Evolutionary conservation across 1,140 invertebrate species (phyloP), one percentile per base, ranked within the genome.

Genomic region (Philopotamus ludificatus): DNA sequence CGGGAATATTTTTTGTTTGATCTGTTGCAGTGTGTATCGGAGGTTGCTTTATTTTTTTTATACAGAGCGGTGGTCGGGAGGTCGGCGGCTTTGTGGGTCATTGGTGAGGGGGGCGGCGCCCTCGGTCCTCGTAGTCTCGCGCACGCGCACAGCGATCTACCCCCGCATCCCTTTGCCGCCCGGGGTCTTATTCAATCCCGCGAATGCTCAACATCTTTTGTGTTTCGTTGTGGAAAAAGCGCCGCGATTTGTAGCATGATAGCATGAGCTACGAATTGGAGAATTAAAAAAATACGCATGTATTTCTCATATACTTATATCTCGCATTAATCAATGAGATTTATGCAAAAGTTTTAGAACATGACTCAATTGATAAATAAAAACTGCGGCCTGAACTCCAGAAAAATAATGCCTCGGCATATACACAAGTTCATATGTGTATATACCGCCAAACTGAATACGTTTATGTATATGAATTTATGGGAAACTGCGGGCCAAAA

Each of bases 11-110:
- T n/a, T n/a, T n/a, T n/a, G n/a, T n/a, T n/a, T n/a, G n/a, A n/a
- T n/a, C n/a, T n/a, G n/a, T n/a, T n/a, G n/a, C n/a, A n/a, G n/a
- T n/a, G n/a, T n/a, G n/a, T n/a, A n/a, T n/a, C n/a, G n/a, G n/a
- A n/a, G n/a, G n/a, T n/a, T n/a, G 28, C 28, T 34, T 7, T 34
- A 7, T 34, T 34, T 34, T 34, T 34, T 34, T 7, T 34, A 34
- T 12, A 12, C 28, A 34, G 12, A 34, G 28, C 28, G 28, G 28
- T 34, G 4, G 4, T 34, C 28, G 53, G 28, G 16, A 7, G 53
- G 28, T 39, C 1, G 54, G 28, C 21, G 26, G 15, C 39, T 57
- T 57, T 57, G 54, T 57, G 54, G 54, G 54, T 57, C 54, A 57
- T 55, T 25, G 21, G 2, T 26, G 26, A 34, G 34, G 54, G 54